These are phyloP conservation scores for Diplosoma virens DNA, from an alignment of 23 tunicate species.

Conservation along the genomic window DNA sequence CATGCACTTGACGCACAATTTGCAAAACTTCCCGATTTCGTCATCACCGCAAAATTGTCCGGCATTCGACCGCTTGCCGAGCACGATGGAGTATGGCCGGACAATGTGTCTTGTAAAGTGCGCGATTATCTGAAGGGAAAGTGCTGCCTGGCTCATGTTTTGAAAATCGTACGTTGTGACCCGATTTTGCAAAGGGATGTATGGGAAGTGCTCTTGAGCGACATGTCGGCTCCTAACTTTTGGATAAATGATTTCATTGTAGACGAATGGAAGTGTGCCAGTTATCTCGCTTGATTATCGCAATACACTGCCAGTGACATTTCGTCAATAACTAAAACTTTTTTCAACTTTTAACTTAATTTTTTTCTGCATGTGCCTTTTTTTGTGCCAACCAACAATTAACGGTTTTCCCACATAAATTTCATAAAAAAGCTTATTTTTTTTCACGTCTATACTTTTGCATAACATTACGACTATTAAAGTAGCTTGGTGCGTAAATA, in stretches of 20 bases:
- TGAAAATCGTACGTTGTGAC: background rate
- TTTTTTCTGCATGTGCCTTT: too few relatives aligned
- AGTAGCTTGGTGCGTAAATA: too few relatives aligned
- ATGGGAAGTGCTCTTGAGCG: constrained; percentile 45
- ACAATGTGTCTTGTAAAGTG: background rate
- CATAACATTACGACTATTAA: too few relatives aligned
- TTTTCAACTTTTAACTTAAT: too few relatives aligned
- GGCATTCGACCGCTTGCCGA: constrained; percentile 43
- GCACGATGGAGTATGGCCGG: constrained; percentile 13
- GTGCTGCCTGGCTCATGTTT: constrained; percentile 28
- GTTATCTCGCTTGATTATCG: background rate
- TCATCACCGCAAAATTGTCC: constrained; percentile 17
- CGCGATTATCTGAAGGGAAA: background rate
- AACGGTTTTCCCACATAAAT: too few relatives aligned
- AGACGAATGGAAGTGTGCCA: constrained; percentile 60
- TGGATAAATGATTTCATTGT: constrained; percentile 77
- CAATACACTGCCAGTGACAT: background rate
- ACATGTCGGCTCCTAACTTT: constrained; percentile 25
- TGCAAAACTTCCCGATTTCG: background rate
- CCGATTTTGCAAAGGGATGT: background rate
- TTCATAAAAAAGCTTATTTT: too few relatives aligned
- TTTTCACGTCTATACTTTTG: too few relatives aligned
- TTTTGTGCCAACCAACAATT: too few relatives aligned
- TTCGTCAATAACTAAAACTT: too few relatives aligned
- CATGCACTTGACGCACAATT: background rate